Percentiles rank a stretch among this genome's conserved stretches.
phyloP scores from a whole-genome alignment of 2,888 invertebrate species.

The Sepioteuthis lessoniana region DNA sequence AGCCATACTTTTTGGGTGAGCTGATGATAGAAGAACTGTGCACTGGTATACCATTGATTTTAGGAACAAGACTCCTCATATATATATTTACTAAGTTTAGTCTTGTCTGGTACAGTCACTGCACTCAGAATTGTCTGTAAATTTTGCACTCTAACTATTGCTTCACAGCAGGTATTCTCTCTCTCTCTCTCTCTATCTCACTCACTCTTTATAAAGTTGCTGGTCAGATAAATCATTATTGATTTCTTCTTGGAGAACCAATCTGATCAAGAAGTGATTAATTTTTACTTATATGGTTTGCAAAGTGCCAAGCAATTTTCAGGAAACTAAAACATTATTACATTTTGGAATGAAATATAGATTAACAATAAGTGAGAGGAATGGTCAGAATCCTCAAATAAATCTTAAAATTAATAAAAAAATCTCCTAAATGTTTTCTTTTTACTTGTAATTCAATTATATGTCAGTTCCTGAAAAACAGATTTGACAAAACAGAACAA shows the following conservation, averaged over 20 bases:
- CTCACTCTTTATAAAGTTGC: background rate
- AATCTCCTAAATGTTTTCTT: background rate
- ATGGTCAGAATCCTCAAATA: background rate
- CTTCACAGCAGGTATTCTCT: background rate
- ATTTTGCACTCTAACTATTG: background rate
- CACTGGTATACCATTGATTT: no score
- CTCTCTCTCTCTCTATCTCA: no score
- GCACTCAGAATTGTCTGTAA: background rate
- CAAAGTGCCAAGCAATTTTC: background rate
- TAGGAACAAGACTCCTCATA: no score
- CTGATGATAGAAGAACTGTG: no score
- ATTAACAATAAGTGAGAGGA: background rate
- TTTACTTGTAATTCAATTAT: background rate
- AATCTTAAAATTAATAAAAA: background rate
- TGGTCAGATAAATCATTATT: background rate
- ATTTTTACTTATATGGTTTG: background rate
- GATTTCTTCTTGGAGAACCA: background rate
- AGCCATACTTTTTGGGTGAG: no score
- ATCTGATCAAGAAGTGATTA: constrained; percentile 33
- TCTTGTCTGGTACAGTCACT: background rate
- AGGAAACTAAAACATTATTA: background rate
- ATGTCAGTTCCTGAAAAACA: background rate
- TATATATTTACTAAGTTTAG: no score
- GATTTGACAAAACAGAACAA: background rate
- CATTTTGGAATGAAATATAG: background rate